phyloP scores from a whole-genome alignment of 2,797 vertebrate species.

The Urophycis tenuis region DNA sequence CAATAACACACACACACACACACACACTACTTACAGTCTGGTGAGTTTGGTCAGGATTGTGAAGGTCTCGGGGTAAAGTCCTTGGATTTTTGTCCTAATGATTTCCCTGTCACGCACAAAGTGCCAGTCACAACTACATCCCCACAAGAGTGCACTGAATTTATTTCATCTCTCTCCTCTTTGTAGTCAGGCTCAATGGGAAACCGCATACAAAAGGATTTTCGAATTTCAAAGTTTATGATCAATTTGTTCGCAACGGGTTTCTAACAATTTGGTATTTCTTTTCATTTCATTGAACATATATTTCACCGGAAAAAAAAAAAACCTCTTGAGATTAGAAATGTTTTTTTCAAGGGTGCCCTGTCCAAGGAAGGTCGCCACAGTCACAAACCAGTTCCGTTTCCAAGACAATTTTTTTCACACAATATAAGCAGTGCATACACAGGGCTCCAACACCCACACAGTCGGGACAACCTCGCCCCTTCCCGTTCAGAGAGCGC shows the following conservation, averaged over 20 bases:
- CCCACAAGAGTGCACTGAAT: not conserved
- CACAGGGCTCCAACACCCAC: not conserved
- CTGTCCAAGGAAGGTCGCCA: no score
- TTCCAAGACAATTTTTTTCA: no score
- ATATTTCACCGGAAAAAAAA: no score
- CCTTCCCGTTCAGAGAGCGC: no score
- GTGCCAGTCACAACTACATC: not conserved
- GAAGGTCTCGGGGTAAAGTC: constrained; percentile 34
- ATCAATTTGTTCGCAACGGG: not conserved
- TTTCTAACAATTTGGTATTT: no score
- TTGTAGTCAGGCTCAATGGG: not conserved
- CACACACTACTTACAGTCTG: constrained; percentile 50
- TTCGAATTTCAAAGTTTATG: no score
- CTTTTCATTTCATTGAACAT: no score
- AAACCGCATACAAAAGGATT: not conserved
- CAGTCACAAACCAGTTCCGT: not conserved
- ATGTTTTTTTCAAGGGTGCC: no score
- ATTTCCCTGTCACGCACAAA: constrained; percentile 45
- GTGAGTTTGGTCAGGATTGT: constrained; percentile 39
- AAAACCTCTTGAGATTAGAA: not conserved
- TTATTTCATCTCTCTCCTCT: no score
- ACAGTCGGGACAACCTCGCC: no score
- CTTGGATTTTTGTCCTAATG: constrained; percentile 36
- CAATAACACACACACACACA: constrained; percentile 6
- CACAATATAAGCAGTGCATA: no score